A percentile compares a stretch with the other conserved stretches of the same genome.
Conservation (phyloP, 1,140 invertebrate species). For the Drosophila tropicalis region DNA sequence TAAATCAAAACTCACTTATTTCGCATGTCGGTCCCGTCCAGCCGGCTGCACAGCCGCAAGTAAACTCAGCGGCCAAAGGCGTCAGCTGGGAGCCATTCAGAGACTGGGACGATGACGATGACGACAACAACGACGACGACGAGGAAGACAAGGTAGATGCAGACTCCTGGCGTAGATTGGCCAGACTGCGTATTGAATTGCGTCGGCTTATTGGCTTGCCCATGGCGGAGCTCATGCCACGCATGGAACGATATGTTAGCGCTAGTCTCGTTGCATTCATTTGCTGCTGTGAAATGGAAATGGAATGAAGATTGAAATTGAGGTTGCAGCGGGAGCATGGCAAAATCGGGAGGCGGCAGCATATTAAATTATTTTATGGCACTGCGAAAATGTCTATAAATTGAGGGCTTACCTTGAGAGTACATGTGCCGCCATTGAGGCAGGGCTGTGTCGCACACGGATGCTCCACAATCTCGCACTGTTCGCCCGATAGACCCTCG, state of each 20-base stretch:
- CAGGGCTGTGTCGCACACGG: constrained; percentile 95
- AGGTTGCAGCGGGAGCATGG: constrained; percentile 18
- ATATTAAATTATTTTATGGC: constrained; percentile 76
- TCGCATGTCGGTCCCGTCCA: constrained; percentile 93
- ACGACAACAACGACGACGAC: not conserved
- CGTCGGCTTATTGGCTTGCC: constrained; percentile 83
- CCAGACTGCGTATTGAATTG: constrained; percentile 71
- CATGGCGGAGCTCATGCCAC: constrained; percentile 83
- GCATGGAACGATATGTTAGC: constrained; percentile 72
- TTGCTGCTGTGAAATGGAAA: constrained; percentile 51
- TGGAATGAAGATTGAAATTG: not conserved
- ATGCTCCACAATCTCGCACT: constrained; percentile 96
- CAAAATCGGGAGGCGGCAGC: constrained; percentile 33
- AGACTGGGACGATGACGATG: constrained; percentile 23
- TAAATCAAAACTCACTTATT: constrained; percentile 85
- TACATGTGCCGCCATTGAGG: constrained; percentile 92
- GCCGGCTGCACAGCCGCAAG: constrained; percentile 93
- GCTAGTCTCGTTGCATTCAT: constrained; percentile 62
- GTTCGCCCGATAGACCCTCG: constrained; percentile 94
- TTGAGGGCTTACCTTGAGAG: constrained; percentile 75
- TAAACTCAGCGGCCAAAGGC: constrained; percentile 84
- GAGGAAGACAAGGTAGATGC: constrained; percentile 43
- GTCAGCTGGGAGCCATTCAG: constrained; percentile 43
- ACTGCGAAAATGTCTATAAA: constrained; percentile 60
- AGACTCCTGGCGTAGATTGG: constrained; percentile 47